Percentiles rank a stretch among this genome's conserved stretches.
phyloP scores from a whole-genome alignment of 2,113 vertebrate species.

The Gulo gulo region DNA sequence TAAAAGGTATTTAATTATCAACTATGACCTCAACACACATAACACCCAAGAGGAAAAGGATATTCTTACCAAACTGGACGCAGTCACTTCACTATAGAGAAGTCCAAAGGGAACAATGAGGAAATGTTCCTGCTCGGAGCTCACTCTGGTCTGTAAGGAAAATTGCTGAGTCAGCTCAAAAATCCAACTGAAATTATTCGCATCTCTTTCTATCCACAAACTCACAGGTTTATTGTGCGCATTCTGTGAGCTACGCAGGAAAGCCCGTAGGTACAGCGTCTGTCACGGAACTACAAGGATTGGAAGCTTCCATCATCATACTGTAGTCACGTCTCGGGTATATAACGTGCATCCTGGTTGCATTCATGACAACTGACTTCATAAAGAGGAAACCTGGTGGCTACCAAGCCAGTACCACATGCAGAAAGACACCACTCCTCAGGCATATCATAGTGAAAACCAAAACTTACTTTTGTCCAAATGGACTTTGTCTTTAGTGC shows the following conservation, averaged over 20 bases:
- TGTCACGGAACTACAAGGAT: neutral
- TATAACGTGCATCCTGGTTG: neutral
- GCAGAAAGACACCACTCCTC: neutral
- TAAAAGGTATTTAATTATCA: neutral
- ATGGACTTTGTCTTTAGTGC: neutral
- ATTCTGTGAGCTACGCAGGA: neutral
- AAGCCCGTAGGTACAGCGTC: neutral
- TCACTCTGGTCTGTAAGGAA: conserved; percentile 90
- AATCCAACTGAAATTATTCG: neutral
- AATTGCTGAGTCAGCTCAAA: neutral
- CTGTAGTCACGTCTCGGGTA: neutral
- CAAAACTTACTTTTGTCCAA: neutral
- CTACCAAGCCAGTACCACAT: neutral
- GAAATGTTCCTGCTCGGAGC: conserved; percentile 94
- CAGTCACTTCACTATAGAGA: conserved; percentile 97
- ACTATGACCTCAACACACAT: neutral
- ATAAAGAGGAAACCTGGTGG: neutral
- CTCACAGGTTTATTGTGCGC: neutral
- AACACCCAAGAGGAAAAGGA: neutral
- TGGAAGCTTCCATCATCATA: neutral
- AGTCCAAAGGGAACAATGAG: conserved; percentile 97
- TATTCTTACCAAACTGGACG: conserved; percentile 94
- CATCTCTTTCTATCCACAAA: neutral
- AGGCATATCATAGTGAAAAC: neutral
- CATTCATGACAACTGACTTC: neutral